A percentile compares a stretch with the other conserved stretches of the same genome.
These are phyloP conservation scores for Reinhardtius hippoglossoides DNA, from an alignment of 2,113 vertebrate species.

Conservation along the genomic window DNA sequence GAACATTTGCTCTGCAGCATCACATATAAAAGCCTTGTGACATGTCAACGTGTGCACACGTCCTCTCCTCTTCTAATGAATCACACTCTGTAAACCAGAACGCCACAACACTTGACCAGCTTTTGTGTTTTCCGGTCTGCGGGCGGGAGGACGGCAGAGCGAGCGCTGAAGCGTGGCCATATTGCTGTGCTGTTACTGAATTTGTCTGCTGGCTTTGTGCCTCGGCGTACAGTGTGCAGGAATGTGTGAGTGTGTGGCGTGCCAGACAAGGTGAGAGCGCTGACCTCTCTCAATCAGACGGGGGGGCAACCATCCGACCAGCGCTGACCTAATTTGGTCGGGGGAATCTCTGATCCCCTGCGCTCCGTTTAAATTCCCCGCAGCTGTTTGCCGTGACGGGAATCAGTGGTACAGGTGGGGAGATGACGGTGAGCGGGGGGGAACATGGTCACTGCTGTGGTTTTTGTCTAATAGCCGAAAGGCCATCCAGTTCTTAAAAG, in stretches of 20 bases:
- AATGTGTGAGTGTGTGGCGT: conserved; percentile 11
- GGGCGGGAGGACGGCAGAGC: conserved; percentile 4
- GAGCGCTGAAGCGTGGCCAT: conserved; percentile 32
- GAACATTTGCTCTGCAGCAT: conserved; percentile 16
- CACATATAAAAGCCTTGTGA: conserved; percentile 40
- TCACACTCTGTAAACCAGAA: conserved; percentile 21
- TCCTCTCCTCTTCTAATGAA: conserved; percentile 46
- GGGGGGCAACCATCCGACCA: conserved; percentile 54
- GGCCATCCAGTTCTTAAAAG: neutral
- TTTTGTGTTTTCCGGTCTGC: conserved; percentile 49
- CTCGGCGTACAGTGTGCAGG: conserved; percentile 12
- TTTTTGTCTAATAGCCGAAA: neutral
- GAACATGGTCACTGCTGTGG: neutral
- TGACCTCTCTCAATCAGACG: conserved; percentile 65
- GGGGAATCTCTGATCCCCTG: conserved; percentile 58
- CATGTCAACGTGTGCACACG: conserved; percentile 32
- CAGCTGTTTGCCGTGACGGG: conserved; percentile 58
- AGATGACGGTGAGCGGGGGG: neutral
- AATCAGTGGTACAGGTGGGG: neutral
- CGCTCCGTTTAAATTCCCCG: conserved; percentile 43
- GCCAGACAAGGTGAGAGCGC: conserved; percentile 70
- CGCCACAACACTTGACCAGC: conserved; percentile 33
- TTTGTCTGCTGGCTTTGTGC: conserved; percentile 39
- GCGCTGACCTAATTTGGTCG: conserved; percentile 72
- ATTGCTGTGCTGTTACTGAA: conserved; percentile 15